Evolutionary conservation across 1,140 invertebrate genomes (phyloP), one percentile per base, ranked within the genome.

Genomic region (Paraescarpia echinospica): DNA sequence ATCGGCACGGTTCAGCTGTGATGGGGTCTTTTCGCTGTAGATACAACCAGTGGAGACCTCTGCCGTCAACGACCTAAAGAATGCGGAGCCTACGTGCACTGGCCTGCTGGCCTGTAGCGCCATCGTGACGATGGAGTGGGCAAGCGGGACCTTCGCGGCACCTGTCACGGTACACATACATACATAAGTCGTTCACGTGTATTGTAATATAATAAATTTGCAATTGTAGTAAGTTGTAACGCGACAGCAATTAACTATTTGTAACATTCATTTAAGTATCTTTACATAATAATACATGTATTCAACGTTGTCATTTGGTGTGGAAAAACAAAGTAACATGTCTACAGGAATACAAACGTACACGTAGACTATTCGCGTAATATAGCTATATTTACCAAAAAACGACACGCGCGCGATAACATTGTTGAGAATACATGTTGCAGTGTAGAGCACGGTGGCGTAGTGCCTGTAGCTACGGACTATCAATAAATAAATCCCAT

Each of bases 1-100:
- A 41, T 41, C 41, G 41, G 4, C 41, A 41, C 41, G 41, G 41
- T 41, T 41, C 41, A 41, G 4, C 12, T 41, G 12, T 41, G 41
- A 41, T 41, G 41, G 4, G 12, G 12, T 59, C 14, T 41, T 27
- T 77, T 88, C 27, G 33, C 12, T 4, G 22, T 92, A 95, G 95
- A 94, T 96, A 2, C 95, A 95, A 92, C 95, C 95, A 0, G 94
- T 96, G 0, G 95, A 96, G 92, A 94, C 94, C 0, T 90, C 41
- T 12, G 94, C 94, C 0, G 92, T 95, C 14, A 93, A 94, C 88
- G 95, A 95, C 48, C 92, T 95, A 6, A 94, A 94, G 89, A 41
- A 93, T 22, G 93, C 93, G 31, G 92, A 93, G 33, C 35, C 92
- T 0, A 92, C 93, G 1, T 94, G 94, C 90, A 94, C 94, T 93